Conservation (phyloP, 2,113 vertebrate species). For the Glaucidium brasilianum region DNA sequence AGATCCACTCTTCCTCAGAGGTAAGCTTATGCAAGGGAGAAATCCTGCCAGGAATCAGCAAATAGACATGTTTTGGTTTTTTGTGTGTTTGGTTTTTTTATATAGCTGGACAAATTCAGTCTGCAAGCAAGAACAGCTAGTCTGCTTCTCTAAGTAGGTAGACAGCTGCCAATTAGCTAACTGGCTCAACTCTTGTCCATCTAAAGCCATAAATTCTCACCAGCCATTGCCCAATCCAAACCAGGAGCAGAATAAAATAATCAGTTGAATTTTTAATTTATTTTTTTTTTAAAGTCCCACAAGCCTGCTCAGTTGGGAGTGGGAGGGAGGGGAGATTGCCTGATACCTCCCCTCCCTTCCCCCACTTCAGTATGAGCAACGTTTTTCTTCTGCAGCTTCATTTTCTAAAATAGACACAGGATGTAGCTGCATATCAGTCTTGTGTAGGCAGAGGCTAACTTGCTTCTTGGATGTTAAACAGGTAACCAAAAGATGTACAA, state of each 20-base stretch:
- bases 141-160: background rate
- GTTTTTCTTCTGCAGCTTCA: background rate
- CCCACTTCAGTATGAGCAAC: background rate
- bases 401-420: slow-evolving; percentile 10
- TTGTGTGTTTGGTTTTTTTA: too few relatives aligned
- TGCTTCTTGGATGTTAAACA: background rate
- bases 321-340: background rate
- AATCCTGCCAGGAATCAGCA: slow-evolving; percentile 18
- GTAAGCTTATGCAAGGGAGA: slow-evolving; percentile 17
- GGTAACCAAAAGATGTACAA: background rate
- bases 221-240: background rate
- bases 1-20: slow-evolving; percentile 18
- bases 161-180: background rate
- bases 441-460: background rate
- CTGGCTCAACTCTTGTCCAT: background rate
- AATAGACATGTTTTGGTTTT: too few relatives aligned
- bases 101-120: background rate
- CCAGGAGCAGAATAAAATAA: background rate
- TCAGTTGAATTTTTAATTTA: background rate
- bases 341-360: background rate
- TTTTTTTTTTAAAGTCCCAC: background rate
- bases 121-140: background rate
- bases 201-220: background rate
- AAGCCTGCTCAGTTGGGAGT: background rate
- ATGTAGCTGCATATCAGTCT: background rate